Evolutionary conservation across 2,888 invertebrate species (phyloP), one percentile per base, ranked within the genome.

Genomic region (Melolontha melolontha): DNA sequence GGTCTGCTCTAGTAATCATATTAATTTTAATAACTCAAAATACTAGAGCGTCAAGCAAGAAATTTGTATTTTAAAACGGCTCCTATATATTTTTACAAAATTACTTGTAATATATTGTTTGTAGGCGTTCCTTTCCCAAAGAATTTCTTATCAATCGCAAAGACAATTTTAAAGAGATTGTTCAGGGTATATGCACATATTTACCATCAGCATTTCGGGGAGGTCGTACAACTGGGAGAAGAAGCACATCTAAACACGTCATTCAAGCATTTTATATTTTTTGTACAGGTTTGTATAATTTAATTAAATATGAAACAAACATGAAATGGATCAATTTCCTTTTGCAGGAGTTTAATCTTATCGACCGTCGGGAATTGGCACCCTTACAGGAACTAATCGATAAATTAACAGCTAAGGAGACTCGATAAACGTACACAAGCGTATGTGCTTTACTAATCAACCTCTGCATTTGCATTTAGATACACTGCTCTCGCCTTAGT

Each of bases 181-280:
- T 99, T 99, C 85, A 91, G 99, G 80, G 98, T 99, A 70, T 99
- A 99, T 85, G 99, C 99, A 63, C 99, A 99, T 86, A 97, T 99
- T 81, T 99, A 99, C 86, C 98, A 99, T 86, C 97, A 98, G 83
- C 99, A 99, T 87, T 98, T 99, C 85, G 92, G 94, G 66, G 95
- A 98, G 87, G 97, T 99, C 72, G 97, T 98, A 66, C 95, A 97
- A 84, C 89, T 99, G 68, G 96, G 97, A 64, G 98, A 99, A 85
- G 98, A 98, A 84, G 98, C 98, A 64, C 99, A 99, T 84, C 90
- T 99, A 77, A 99, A 99, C 85, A 99, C 99, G 70, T 97, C 97
- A 76, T 99, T 99, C 87, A 99, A 99, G 83, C 99, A 99, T 87
- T 99, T 99, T 84, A 98, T 99, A 81, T 98, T 97, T 86, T 97